Conservation (phyloP, 2,797 vertebrate genomes). For the Mormyrus proboscirostris region DNA sequence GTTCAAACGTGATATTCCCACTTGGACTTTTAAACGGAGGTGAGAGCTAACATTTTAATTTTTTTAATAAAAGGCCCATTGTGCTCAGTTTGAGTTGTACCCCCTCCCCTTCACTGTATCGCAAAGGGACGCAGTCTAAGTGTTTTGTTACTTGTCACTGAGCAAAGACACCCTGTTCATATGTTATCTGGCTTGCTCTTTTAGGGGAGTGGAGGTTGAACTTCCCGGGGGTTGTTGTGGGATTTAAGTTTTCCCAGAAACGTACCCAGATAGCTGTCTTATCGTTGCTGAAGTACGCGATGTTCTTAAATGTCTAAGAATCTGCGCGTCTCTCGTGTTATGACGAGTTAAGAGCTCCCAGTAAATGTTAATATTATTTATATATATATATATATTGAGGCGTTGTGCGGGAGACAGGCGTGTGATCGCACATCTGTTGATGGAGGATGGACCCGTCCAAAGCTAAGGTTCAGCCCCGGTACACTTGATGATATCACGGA, state of each 20-base stretch:
- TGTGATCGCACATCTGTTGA: constrained; percentile 2
- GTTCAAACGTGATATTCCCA: constrained; percentile 1
- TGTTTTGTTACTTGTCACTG: neutral
- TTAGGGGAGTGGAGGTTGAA: neutral
- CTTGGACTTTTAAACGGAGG: constrained; percentile 13
- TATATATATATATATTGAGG: neutral
- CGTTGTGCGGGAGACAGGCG: neutral
- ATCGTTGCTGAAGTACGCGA: neutral
- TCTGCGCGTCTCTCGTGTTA: neutral
- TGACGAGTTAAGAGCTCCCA: neutral
- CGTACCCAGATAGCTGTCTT: neutral
- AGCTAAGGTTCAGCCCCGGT: neutral
- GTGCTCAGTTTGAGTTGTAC: neutral
- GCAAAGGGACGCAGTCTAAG: neutral
- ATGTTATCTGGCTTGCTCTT: neutral
- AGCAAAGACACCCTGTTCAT: neutral
- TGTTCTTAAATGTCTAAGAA: neutral
- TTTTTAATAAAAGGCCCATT: neutral
- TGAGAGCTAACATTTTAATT: constrained; percentile 6
- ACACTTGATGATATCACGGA: neutral
- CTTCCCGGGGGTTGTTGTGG: neutral
- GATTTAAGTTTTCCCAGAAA: constrained; percentile 10
- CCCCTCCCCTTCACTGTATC: neutral
- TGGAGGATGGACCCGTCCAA: neutral
- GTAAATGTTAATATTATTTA: neutral